Base-by-base conservation (phyloP, 2,113 vertebrate genomes). In the Litocranius walleri region DNA sequence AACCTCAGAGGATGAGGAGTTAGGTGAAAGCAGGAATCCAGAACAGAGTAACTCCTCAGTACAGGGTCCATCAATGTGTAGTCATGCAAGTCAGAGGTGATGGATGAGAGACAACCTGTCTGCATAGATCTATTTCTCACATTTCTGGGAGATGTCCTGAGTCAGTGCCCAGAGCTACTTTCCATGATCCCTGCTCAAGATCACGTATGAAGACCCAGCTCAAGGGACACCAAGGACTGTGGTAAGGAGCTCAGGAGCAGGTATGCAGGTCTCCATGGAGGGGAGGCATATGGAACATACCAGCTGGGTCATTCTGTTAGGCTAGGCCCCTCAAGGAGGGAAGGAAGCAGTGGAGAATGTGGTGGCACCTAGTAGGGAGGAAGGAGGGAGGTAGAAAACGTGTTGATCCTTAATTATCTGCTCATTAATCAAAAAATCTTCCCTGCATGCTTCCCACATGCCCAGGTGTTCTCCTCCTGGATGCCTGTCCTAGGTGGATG, bases 281-380 rank as follows among this genome's bases (percentile, higher is more conserved):
- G 3, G 2, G 13, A 43, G 36, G 10, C 2, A 1, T 64, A 7
- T 15, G 54, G 40, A 43, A 17, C 0, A 1, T 80, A 52, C 64
- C 50, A 1, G 1, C 27, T 10, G 5, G 2, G 2, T 67, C 15
- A 15, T 88, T 88, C 12, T 67, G 5, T 14, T 29, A 43, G 43
- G 7, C 10, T 45, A 21, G 27, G 33, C 1, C 30, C 14, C 33
- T 64, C 13, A 19, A 6, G 14, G 3, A 50, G 50, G 8, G 43
- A 54, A 81, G 19, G 7, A 62, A 33, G 40, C 11, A 23, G 52
- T 11, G 74, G 78, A 64, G 4, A 43, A 3, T 3, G 62, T 1
- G 10, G 25, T 80, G 25, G 21, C 13, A 1, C 1, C 11, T 8
- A 23, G 80, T 14, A 83, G 8, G 11, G 10, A 54, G 43, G 74